Percentiles rank a stretch among this genome's conserved stretches.
Evolutionary conservation across 2,797 vertebrate genomes (phyloP).

Genomic region (Protonibea diacanthus): DNA sequence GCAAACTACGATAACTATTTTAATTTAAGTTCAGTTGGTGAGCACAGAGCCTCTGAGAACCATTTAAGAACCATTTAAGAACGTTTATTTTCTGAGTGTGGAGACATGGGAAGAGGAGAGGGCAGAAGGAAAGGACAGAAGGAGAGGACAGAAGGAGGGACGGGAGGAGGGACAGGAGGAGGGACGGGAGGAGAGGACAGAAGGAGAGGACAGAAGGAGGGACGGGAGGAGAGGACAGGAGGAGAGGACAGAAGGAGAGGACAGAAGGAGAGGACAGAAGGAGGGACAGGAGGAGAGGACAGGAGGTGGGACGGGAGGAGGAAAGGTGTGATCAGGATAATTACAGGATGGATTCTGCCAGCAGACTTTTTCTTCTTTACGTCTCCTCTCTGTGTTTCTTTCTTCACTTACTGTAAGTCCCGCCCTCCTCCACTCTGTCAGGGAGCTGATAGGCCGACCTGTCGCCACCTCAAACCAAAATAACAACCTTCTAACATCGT

Average conservation of each 20-base stretch:
- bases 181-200: too few species aligned
- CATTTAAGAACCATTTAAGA: too few species aligned
- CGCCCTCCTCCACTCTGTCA: not conserved
- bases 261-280: too few species aligned
- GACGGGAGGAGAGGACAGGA: too few species aligned
- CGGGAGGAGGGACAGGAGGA: too few species aligned
- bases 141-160: not conserved
- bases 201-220: too few species aligned
- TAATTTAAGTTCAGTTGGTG: too few species aligned
- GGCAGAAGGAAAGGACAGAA: not conserved
- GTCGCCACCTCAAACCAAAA: constrained; percentile 15
- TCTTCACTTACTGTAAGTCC: constrained; percentile 16
- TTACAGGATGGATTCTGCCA: constrained; percentile 61
- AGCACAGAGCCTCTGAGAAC: too few species aligned
- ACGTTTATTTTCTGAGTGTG: too few species aligned
- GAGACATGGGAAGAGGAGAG: not conserved
- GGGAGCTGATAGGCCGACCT: not conserved
- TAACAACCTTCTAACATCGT: constrained; percentile 13
- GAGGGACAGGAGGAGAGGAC: not conserved
- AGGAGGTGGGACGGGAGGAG: constrained; percentile 5
- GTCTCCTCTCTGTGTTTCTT: not conserved
- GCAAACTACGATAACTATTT: too few species aligned
- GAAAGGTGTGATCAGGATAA: constrained; percentile 64
- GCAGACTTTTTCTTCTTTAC: constrained; percentile 18
- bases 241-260: too few species aligned